Percentiles rank a stretch among this genome's conserved stretches.
Conservation (phyloP, 2,888 invertebrate genomes). For the Panzeria rudis region DNA sequence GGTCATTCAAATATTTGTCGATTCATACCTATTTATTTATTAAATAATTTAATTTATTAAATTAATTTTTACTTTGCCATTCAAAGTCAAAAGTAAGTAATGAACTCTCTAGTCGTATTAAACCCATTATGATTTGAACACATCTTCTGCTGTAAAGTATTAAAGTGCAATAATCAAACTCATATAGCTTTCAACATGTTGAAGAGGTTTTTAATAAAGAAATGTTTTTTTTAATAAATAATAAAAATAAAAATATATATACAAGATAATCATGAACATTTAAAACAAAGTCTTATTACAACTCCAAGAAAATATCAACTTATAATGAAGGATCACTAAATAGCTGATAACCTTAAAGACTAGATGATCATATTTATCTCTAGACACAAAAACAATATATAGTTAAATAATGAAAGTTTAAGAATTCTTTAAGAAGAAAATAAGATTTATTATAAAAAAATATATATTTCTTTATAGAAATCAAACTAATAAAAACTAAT, state of each 20-base stretch:
- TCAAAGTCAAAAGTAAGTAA: not conserved
- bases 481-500: slow-evolving; percentile 42
- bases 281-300: slow-evolving; percentile 22
- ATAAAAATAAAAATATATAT: not conserved
- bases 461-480: not conserved
- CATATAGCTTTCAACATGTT: slow-evolving; percentile 39
- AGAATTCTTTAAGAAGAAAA: not conserved
- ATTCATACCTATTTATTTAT: no score
- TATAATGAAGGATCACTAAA: slow-evolving; percentile 30
- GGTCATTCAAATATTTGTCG: no score
- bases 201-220: not conserved
- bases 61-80: no score
- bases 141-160: not conserved
- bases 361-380: slow-evolving; percentile 50
- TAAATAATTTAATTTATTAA: no score
- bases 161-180: slow-evolving; percentile 42
- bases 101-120: not conserved
- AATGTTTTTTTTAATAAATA: not conserved
- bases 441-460: slow-evolving; percentile 37
- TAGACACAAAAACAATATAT: not conserved
- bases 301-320: not conserved
- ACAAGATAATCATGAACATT: slow-evolving; percentile 35
- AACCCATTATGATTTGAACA: not conserved
- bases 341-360: slow-evolving; percentile 57
- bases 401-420: slow-evolving; percentile 42